These are phyloP conservation scores for Platorchestia sp. DNA, from an alignment of 1,140 invertebrate genomes.

Conservation along the genomic window DNA sequence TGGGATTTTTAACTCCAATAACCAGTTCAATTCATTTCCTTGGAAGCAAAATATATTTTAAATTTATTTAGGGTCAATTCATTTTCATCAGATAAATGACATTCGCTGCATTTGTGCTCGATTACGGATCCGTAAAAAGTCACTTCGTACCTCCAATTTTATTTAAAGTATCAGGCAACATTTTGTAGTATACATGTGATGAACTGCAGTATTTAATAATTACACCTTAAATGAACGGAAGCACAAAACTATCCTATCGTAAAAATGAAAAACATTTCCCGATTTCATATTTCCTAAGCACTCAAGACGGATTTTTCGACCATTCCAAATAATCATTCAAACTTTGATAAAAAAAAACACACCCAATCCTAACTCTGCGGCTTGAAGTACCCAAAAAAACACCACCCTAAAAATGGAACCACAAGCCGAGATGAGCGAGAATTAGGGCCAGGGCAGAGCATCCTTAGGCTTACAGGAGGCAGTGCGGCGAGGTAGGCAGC, in stretches of 20 bases:
- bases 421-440: neutral
- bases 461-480: neutral
- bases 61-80: neutral
- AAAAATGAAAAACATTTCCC: neutral
- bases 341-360: neutral
- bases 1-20: too few species aligned
- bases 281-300: neutral
- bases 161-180: too few species aligned
- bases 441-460: neutral
- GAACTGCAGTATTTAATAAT: neutral
- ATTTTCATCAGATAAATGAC: too few species aligned
- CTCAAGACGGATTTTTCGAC: neutral
- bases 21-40: neutral
- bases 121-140: neutral
- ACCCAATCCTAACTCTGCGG: neutral
- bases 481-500: neutral
- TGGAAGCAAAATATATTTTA: neutral
- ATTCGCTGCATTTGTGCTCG: too few species aligned
- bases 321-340: neutral
- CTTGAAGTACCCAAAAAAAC: neutral
- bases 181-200: too few species aligned
- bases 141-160: too few species aligned
- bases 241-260: neutral
- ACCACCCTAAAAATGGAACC: neutral
- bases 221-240: neutral